Base-by-base conservation (phyloP, 2,888 invertebrate species). In the Athalia circularis region DNA sequence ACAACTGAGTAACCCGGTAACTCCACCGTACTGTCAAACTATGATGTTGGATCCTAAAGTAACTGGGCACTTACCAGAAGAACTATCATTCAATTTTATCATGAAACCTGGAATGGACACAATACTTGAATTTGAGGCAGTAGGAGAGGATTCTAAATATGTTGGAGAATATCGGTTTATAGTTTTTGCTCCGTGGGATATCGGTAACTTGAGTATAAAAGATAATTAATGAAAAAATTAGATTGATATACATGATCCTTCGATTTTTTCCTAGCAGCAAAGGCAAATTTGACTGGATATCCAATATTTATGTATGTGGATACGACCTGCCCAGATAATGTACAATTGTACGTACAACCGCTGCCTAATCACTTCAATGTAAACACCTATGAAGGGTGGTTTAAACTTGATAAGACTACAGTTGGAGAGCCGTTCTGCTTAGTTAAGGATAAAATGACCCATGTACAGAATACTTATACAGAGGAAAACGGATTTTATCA, bases 291-390 rank as follows among this genome's bases (percentile, higher is more conserved):
- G 3, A 3, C 1, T n/a, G 43, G 45, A 4, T 6, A 57, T 11
- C 5, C 4, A 43, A 57, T 70, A 50, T 90, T 90, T 82, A 81
- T 87, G 45, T 90, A 90, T 75, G 80, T 87, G 9, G 90, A 90
- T 76, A 84, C 87, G 11, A 88, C 90, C 1, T 83, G 87, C 65
- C 80, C 82, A 3, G 84, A 87, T 0, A 78, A 78, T 5, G 79
- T 88, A 5, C 80, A 82, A 0, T 80, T 90, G 61, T 85, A 88
- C 67, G 82, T 90, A 79, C 90, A 90, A 80, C 80, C 86, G n/a
- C 59, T 87, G 52, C 89, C 88, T 8, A 65, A 81, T 79, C 83
- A 79, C 59, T 90, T 86, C 65, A 89, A 90, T 54, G 86, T 90
- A 8, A 85, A 87, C 0, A 43, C 76, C 45, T 90, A 90, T 72